Conservation (phyloP, 2,888 invertebrate genomes). For the Ctena decussata region DNA sequence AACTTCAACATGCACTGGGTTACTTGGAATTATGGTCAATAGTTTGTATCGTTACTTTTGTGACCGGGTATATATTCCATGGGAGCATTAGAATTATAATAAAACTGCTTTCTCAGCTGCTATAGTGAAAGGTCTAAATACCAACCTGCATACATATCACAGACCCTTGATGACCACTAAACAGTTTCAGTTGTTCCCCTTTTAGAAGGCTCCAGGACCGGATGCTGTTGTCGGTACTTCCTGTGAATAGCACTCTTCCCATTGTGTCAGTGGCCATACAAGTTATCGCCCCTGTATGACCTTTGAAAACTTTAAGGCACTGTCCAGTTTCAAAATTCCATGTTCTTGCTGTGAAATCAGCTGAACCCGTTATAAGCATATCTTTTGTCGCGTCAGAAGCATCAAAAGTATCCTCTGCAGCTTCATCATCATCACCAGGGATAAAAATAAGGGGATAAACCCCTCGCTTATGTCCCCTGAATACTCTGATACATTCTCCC, state of each 20-base stretch:
- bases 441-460: constrained; percentile 88
- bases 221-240: constrained; percentile 87
- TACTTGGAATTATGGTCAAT: too few relatives aligned
- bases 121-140: not conserved
- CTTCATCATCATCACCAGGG: constrained; percentile 86
- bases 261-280: constrained; percentile 87
- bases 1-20: too few relatives aligned
- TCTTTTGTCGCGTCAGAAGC: constrained; percentile 84
- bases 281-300: constrained; percentile 88
- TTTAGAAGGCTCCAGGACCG: constrained; percentile 87
- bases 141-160: constrained; percentile 87
- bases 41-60: too few relatives aligned
- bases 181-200: constrained; percentile 86
- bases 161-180: constrained; percentile 87
- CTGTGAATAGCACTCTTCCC: constrained; percentile 87
- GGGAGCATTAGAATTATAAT: too few relatives aligned
- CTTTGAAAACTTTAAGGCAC: constrained; percentile 85
- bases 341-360: constrained; percentile 86
- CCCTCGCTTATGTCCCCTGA: constrained; percentile 87
- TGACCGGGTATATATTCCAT: too few relatives aligned
- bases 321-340: constrained; percentile 87
- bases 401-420: constrained; percentile 67
- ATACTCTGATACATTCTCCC: constrained; percentile 86
- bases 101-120: too few relatives aligned
- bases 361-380: constrained; percentile 86